Base-by-base conservation (phyloP, 2,797 vertebrate genomes). In the Acanthopagrus latus region DNA sequence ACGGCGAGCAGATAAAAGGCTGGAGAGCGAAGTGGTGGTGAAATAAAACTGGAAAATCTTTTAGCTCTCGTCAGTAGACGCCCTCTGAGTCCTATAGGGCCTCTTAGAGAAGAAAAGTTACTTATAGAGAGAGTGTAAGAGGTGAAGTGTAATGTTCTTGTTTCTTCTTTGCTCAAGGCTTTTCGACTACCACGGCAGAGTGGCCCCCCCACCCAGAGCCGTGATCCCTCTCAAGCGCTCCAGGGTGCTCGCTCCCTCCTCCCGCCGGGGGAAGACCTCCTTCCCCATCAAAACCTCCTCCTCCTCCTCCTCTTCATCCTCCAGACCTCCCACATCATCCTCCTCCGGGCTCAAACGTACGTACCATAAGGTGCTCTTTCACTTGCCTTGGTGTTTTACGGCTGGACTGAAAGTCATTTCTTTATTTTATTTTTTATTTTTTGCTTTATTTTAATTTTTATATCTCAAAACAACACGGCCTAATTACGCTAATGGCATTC, bases 221-320 rank as follows among this genome's bases (percentile, higher is more conserved):
- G 97, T 97, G 62, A 97, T 99, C 84, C 98, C 98, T 0, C 86
- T 99, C 82, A 99, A 99, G 80, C 97, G 98, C 68, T 98, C 98
- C 64, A 94, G 98, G 82, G 96, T 99, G 67, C 80, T 97, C 12
- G 96, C 97, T 63, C 94, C 97, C 1, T 95, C 97, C 71, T 97
- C 98, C 59, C 97, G 97, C 48, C 95, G 98, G 65, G 97, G 96
- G 55, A 99, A 99, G 94, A 97, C 96, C 5, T 93, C 97, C 77
- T 98, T 99, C 89, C 97, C 98, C 68, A 88, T 97, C 91, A 99
- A 98, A 93, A 96, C 97, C 43, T 92, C 96, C 60, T 95, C 93
- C 64, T 94, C 94, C n/a, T 94, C 93, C 81, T 95, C 94, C 66
- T 95, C 95, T n/a, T 94, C 95, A 6, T 96, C 95, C 84, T 97